phyloP scores from a whole-genome alignment of 2,113 vertebrate genomes.

The Ictalurus punctatus region DNA sequence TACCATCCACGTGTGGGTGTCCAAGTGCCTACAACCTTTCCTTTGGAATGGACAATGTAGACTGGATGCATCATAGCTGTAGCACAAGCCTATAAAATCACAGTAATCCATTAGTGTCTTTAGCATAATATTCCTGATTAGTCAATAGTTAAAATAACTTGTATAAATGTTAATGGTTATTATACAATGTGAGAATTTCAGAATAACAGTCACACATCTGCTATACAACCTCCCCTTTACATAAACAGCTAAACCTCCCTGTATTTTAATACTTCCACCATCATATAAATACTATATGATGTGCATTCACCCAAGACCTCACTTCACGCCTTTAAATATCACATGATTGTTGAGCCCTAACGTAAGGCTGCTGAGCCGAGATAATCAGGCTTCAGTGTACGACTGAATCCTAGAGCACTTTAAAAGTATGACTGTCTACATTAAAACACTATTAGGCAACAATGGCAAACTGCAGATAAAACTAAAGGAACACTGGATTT shows the following conservation, averaged over 20 bases:
- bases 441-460: neutral
- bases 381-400: neutral
- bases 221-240: neutral
- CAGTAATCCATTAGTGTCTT: neutral
- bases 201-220: neutral
- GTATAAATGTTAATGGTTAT: neutral
- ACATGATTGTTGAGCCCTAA: neutral
- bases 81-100: slow-evolving; percentile 75
- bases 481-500: too few relatives aligned
- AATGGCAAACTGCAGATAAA: neutral
- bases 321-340: neutral
- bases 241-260: neutral
- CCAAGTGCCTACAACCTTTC: slow-evolving; percentile 77
- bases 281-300: neutral
- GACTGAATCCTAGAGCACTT: neutral
- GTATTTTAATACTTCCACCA: neutral
- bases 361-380: too few relatives aligned
- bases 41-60: slow-evolving; percentile 74
- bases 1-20: slow-evolving; percentile 72
- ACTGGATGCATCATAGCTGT: slow-evolving; percentile 79
- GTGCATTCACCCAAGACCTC: neutral
- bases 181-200: neutral
- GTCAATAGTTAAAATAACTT: neutral
- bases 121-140: neutral
- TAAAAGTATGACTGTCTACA: neutral